These are phyloP conservation scores for Hippocampus mohnikei DNA, from an alignment of 2,113 vertebrate genomes.

Conservation along the genomic window DNA sequence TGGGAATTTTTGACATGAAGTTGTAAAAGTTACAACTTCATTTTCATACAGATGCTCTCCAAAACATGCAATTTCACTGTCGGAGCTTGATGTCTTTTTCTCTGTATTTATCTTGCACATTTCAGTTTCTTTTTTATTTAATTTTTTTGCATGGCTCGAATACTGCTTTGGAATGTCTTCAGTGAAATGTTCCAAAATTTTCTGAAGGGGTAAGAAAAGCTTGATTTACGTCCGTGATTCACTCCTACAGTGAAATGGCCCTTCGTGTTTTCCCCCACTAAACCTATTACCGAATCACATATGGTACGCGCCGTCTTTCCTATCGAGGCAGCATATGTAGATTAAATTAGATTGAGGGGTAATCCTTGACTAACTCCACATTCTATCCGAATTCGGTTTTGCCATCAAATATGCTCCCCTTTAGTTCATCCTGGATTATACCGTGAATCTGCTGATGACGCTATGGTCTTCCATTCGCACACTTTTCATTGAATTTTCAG, in stretches of 20 bases:
- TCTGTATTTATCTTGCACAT: no score
- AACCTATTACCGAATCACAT: not conserved
- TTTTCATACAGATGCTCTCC: no score
- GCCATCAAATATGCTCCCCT: conserved; percentile 23
- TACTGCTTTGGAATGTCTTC: no score
- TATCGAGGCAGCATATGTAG: conserved; percentile 14
- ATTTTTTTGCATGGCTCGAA: no score
- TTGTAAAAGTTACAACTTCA: no score
- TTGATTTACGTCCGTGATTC: not conserved
- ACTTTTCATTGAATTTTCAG: not conserved
- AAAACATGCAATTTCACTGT: no score
- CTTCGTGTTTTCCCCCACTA: not conserved
- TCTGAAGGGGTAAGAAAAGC: not conserved
- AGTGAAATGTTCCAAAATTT: not conserved
- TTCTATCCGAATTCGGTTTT: conserved; percentile 42
- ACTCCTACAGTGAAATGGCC: not conserved
- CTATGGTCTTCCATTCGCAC: no score
- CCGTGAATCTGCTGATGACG: no score
- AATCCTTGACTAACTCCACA: conserved; percentile 37
- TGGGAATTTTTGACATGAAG: no score
- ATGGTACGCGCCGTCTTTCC: not conserved
- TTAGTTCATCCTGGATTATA: conserved; percentile 47
- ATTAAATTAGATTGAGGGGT: conserved; percentile 41
- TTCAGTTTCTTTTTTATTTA: no score
- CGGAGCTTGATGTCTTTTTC: not conserved